Evolutionary conservation across 1,140 invertebrate species (phyloP).

Genomic region (Trialeurodes vaporariorum): DNA sequence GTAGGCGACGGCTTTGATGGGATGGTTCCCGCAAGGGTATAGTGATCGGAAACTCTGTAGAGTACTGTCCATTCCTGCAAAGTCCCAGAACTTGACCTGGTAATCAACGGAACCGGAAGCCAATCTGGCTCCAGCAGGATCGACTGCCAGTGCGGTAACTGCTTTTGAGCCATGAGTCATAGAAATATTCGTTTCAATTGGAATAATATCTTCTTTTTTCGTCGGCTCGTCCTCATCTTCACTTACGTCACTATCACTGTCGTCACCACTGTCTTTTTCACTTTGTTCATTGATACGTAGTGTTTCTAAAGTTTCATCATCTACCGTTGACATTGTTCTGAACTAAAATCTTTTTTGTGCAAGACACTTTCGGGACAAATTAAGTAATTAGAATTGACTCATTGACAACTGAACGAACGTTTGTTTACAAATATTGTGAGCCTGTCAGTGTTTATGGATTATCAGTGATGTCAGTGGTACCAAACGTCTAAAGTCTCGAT

Average conservation of each 20-base stretch:
- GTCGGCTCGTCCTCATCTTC: slow-evolving; percentile 39
- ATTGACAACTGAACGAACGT: background rate
- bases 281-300: slow-evolving; percentile 5
- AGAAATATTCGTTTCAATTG: slow-evolving; percentile 63
- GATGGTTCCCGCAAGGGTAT: slow-evolving; percentile 89
- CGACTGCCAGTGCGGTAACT: slow-evolving; percentile 74
- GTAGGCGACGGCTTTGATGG: slow-evolving; percentile 81
- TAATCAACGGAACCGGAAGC: slow-evolving; percentile 92
- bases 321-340: background rate
- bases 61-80: slow-evolving; percentile 90
- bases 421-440: background rate
- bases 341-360: background rate
- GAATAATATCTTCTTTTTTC: slow-evolving; percentile 52
- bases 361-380: no score
- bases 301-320: background rate
- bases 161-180: slow-evolving; percentile 78
- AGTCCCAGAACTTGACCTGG: slow-evolving; percentile 95
- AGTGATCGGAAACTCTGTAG: slow-evolving; percentile 83
- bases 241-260: slow-evolving; percentile 30
- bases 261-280: slow-evolving; percentile 26
- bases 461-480: no score
- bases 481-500: no score
- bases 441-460: no score
- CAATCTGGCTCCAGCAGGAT: slow-evolving; percentile 83
- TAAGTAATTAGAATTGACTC: slow-evolving; percentile 3